Base-by-base conservation (phyloP, 2,888 invertebrate species). In the Endotricha flammealis region DNA sequence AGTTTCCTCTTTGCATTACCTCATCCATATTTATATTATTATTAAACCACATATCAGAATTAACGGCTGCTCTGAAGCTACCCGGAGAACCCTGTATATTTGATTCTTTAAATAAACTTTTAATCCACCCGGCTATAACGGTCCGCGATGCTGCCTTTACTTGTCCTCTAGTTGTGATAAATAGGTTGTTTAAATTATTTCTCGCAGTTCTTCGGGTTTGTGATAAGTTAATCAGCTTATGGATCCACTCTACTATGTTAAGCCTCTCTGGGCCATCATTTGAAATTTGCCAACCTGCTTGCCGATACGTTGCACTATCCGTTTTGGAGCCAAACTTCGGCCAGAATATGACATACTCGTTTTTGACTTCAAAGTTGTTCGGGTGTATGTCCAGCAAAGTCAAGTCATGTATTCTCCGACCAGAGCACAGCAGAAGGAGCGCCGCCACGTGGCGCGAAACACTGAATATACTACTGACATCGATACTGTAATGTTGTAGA, bases 301-400 rank as follows among this genome's bases (percentile, higher is more conserved):
- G 54, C 8, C 38, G 27, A 23, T 41, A 36, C 2, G 14, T 32
- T 5, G 29, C 1, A 5, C 31, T 24, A 28, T 51, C 46, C 1
- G 48, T 50, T 36, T 50, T 50, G 0, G 48, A 48, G 0, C 50
- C 48, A 28, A 47, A 49, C 2, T 2, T 28, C 0, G 47, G 48
- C 39, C 46, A 46, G n/a, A n/a, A n/a, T n/a, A n/a, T n/a, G n/a
- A n/a, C n/a, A n/a, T n/a, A n/a, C n/a, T n/a, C n/a, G n/a, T n/a
- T n/a, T n/a, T n/a, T n/a, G n/a, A n/a, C n/a, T n/a, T n/a, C n/a
- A n/a, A n/a, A n/a, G n/a, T n/a, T n/a, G n/a, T n/a, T n/a, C n/a
- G n/a, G n/a, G n/a, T n/a, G n/a, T n/a, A n/a, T n/a, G n/a, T n/a
- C n/a, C n/a, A n/a, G n/a, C n/a, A n/a, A n/a, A n/a, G n/a, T n/a